Conservation (phyloP, 2,888 invertebrate genomes). For the Tenthredo livida region DNA sequence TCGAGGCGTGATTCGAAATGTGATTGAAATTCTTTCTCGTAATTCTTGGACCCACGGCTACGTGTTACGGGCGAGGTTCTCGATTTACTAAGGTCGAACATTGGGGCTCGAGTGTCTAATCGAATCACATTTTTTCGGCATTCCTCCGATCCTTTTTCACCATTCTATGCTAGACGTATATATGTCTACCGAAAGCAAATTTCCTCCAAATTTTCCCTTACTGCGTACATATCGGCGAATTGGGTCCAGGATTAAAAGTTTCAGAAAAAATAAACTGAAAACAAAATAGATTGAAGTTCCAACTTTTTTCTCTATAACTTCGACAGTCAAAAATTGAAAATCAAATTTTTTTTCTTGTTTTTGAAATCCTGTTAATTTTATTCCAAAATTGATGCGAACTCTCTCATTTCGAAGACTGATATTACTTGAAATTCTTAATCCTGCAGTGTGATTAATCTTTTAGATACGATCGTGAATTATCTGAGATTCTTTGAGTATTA, state of each 20-base stretch:
- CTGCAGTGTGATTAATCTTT: neutral
- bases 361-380: too few species aligned
- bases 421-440: too few species aligned
- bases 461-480: neutral
- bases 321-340: too few species aligned
- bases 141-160: conserved; percentile 23
- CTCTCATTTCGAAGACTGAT: too few species aligned
- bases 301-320: neutral
- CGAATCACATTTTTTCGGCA: conserved; percentile 51
- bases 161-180: neutral
- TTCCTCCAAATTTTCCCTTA: neutral
- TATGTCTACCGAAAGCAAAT: neutral
- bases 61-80: conserved; percentile 48
- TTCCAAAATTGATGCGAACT: too few species aligned
- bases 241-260: neutral
- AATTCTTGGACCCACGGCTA: conserved; percentile 43
- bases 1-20: conserved; percentile 51
- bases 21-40: conserved; percentile 52
- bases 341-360: too few species aligned
- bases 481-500: neutral
- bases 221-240: too few species aligned
- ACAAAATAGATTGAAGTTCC: neutral
- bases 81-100: conserved; percentile 50
- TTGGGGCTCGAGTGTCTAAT: conserved; percentile 43
- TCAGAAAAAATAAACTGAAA: neutral